phyloP scores from a whole-genome alignment of 2,113 vertebrate species.

The Myiozetetes cayanensis region DNA sequence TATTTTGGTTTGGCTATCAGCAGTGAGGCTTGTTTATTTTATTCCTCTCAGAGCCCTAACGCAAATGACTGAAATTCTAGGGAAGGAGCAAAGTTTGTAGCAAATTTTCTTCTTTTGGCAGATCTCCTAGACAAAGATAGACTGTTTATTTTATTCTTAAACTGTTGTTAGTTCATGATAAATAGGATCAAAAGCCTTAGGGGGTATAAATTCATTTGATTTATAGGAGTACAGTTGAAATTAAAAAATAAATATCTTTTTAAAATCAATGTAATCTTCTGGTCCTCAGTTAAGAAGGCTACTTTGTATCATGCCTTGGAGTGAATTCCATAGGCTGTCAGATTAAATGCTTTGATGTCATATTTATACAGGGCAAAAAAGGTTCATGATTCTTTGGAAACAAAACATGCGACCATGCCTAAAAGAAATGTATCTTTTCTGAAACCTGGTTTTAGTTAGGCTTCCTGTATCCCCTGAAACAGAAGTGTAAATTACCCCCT shows the following conservation, averaged over 20 bases:
- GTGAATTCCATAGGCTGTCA: not conserved
- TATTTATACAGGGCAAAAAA: not conserved
- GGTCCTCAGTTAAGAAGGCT: not conserved
- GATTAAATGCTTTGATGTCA: not conserved
- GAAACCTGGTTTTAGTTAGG: not conserved
- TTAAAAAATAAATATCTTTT: not conserved
- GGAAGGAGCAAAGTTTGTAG: not conserved
- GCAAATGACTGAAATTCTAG: not conserved
- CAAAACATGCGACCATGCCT: accelerated
- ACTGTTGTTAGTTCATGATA: not conserved
- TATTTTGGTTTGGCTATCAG: not conserved
- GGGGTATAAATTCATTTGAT: not conserved
- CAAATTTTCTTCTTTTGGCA: not conserved
- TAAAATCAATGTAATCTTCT: not conserved
- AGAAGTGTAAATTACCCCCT: not conserved
- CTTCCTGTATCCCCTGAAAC: not conserved
- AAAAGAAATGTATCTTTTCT: not conserved
- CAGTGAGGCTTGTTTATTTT: not conserved
- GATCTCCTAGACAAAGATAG: not conserved
- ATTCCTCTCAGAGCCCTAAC: not conserved
- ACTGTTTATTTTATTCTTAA: not conserved
- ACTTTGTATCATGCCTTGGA: not conserved
- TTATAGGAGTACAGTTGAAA: not conserved
- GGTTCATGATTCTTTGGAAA: not conserved
- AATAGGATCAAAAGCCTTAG: not conserved